Evolutionary conservation across 2,113 vertebrate genomes (phyloP), one percentile per base, ranked within the genome.

Genomic region (Eolophus roseicapilla): DNA sequence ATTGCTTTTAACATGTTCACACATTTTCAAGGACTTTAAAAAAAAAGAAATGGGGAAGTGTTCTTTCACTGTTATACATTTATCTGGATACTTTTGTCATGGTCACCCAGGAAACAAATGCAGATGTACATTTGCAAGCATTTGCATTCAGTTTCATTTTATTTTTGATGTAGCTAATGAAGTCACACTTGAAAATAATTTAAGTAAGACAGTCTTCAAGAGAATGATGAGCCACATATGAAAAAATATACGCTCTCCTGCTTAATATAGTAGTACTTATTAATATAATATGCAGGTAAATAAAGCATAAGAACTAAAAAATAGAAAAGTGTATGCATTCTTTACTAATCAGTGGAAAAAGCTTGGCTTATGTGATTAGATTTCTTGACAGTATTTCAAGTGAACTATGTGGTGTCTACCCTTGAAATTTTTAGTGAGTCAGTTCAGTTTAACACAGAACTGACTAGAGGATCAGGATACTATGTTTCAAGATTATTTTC

Each of bases 91-190:
- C 12, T 91, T 90, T 86, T 88, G 9, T 76, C 23, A 2, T 53
- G 19, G 50, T 93, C 94, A 96, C 71, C 53, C 85, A 94, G 82
- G 85, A 68, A 95, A 93, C 41, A 85, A 91, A 91, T 79, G 29
- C 49, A 94, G 63, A 18, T 86, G 35, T 43, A 83, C 10, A 68
- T 90, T 64, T 92, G 19, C 5, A 13, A 86, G 43, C 27, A 46
- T 63, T 89, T 88, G 5, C 18, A 47, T 92, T 86, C 44, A 74
- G 23, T 69, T 92, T 82, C 2, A 33, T 68, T 79, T 82, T 3
- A 28, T 67, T 83, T 80, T 92, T 49, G 29, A 50, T 78, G 19
- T 10, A 74, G 19, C 47, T 77, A 77, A 71, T 47, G 20, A 87
- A 35, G 50, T 89, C 62, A 86, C 39, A 84, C 59, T 82, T 83